phyloP scores from a whole-genome alignment of 2,888 invertebrate species.

The Philaethria dido region DNA sequence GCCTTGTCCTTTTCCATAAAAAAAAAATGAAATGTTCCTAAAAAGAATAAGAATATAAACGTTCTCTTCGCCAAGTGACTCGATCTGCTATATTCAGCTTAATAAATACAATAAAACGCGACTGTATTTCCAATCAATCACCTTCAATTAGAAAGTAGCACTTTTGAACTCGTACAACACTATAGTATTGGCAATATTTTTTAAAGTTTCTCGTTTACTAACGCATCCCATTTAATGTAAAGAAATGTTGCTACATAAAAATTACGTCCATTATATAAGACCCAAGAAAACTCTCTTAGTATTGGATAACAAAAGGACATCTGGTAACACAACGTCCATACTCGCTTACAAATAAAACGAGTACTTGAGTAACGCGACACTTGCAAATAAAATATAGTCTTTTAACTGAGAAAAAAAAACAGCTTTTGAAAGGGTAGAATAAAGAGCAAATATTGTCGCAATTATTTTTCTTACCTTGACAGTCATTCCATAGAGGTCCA shows the following conservation, averaged over 20 bases:
- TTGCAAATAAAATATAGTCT: too few relatives aligned
- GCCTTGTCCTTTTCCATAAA: too few relatives aligned
- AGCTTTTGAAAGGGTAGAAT: neutral
- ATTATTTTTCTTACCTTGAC: conserved; percentile 77
- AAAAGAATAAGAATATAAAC: neutral
- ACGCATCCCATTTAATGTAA: too few relatives aligned
- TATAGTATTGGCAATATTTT: too few relatives aligned
- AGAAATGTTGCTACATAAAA: too few relatives aligned
- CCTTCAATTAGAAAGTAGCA: neutral
- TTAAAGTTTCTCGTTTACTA: too few relatives aligned
- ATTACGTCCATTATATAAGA: too few relatives aligned
- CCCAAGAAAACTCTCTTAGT: too few relatives aligned
- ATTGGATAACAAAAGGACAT: too few relatives aligned
- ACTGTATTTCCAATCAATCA: neutral
- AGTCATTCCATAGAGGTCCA: conserved; percentile 97
- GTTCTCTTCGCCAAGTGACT: neutral
- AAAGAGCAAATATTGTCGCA: neutral
- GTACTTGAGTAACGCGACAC: too few relatives aligned
- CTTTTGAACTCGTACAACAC: neutral
- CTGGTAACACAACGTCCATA: too few relatives aligned
- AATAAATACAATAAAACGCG: neutral
- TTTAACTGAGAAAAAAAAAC: neutral
- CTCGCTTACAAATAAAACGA: too few relatives aligned
- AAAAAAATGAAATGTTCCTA: neutral
- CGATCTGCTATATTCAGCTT: neutral